These are phyloP conservation scores for Palloptera scutellata DNA, from an alignment of 2,888 invertebrate species.

Conservation along the genomic window DNA sequence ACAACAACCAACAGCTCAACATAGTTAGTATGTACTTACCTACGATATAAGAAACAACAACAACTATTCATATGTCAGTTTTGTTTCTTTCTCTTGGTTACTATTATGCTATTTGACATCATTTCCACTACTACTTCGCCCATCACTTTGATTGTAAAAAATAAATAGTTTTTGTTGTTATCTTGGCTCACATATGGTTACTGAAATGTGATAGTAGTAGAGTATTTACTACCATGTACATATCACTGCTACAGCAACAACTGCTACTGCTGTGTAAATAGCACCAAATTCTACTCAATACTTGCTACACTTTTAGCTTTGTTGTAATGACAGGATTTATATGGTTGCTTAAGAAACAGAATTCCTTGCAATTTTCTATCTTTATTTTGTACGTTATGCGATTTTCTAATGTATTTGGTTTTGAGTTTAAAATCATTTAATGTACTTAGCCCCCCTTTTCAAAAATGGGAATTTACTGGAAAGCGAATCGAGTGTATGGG, in stretches of 20 bases:
- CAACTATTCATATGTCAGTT: background rate
- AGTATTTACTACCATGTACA: background rate
- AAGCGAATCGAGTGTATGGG: no score
- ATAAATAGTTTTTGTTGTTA: slow-evolving; percentile 32
- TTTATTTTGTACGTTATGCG: no score
- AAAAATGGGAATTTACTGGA: no score
- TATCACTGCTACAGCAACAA: background rate
- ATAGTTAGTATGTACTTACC: background rate
- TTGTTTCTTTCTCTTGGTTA: slow-evolving; percentile 27
- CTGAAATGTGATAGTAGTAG: background rate
- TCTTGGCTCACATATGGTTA: slow-evolving; percentile 9
- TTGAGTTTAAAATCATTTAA: no score
- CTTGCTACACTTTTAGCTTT: background rate
- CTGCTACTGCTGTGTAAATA: background rate
- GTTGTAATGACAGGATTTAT: slow-evolving; percentile 37
- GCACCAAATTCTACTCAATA: background rate
- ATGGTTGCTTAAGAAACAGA: slow-evolving; percentile 41
- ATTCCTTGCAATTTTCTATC: slow-evolving; percentile 37
- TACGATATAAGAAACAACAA: background rate
- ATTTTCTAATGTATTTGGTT: no score
- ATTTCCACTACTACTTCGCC: slow-evolving; percentile 42
- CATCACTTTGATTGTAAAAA: background rate
- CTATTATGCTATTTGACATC: slow-evolving; percentile 43
- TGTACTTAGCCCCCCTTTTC: no score
- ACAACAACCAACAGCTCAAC: background rate